Evolutionary conservation across 2,113 vertebrate species (phyloP).

Genomic region (Aldabrachelys gigantea): DNA sequence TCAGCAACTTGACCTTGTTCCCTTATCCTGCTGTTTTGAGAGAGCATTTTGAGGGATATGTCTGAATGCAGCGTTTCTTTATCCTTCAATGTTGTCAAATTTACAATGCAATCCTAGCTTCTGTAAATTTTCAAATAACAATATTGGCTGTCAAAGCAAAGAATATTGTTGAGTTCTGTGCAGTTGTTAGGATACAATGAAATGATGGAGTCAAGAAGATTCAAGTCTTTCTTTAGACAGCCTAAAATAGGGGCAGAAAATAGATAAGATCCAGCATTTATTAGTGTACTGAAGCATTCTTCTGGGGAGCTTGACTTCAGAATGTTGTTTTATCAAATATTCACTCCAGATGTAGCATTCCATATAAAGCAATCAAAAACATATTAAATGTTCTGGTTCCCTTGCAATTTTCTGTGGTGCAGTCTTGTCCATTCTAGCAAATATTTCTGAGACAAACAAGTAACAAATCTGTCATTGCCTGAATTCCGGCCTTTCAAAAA

Average conservation of each 20-base stretch:
- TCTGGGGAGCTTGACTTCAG: not conserved
- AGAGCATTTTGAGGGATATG: constrained; percentile 23
- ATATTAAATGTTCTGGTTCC: constrained; percentile 26
- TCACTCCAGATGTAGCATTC: constrained; percentile 1
- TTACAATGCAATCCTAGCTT: constrained; percentile 42
- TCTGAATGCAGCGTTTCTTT: constrained; percentile 14
- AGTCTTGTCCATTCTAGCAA: not conserved
- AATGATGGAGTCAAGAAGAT: constrained; percentile 61
- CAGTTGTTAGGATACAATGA: constrained; percentile 37
- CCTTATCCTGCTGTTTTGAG: constrained; percentile 37
- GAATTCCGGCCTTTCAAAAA: constrained; percentile 45
- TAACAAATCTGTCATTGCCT: constrained; percentile 56
- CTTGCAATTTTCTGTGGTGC: constrained; percentile 21
- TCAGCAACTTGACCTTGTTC: constrained; percentile 43
- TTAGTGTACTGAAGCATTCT: constrained; percentile 19
- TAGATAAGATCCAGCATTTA: constrained; percentile 46
- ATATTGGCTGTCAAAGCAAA: constrained; percentile 57
- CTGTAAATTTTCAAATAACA: constrained; percentile 52
- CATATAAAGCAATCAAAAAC: constrained; percentile 29
- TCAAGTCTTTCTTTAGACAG: constrained; percentile 40
- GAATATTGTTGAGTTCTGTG: constrained; percentile 53
- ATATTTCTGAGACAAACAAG: constrained; percentile 50
- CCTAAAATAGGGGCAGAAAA: constrained; percentile 30
- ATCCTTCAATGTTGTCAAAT: constrained; percentile 27
- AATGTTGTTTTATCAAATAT: constrained; percentile 25